Percentiles rank a stretch among this genome's conserved stretches.
Evolutionary conservation across 2,797 vertebrate species (phyloP).

Genomic region (Rhinophrynus dorsalis): DNA sequence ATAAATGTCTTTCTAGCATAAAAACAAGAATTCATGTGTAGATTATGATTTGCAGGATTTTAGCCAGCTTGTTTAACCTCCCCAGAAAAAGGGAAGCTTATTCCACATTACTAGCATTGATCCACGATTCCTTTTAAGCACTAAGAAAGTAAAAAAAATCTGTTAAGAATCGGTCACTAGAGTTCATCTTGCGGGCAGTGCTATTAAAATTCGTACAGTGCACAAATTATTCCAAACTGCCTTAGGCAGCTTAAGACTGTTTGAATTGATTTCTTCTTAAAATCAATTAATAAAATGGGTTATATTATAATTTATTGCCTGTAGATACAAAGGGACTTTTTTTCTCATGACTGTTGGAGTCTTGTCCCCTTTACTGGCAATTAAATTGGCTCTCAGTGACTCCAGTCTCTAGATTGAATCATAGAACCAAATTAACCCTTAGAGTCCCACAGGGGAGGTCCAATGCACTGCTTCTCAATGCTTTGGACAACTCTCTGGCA

Average conservation of each 20-base stretch:
- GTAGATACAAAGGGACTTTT: constrained; percentile 28
- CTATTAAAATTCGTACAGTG: constrained; percentile 47
- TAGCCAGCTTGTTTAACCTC: background rate
- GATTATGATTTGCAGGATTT: background rate
- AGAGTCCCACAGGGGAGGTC: too few species aligned
- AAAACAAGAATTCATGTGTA: too few species aligned
- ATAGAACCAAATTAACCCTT: constrained; percentile 4
- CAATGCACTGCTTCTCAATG: too few species aligned
- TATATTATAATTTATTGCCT: constrained; percentile 43
- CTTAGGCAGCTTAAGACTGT: constrained; percentile 27
- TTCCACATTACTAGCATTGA: constrained; percentile 38
- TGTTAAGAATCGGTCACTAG: constrained; percentile 46
- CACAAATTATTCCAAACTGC: constrained; percentile 46
- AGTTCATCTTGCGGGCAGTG: constrained; percentile 40
- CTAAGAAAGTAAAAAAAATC: constrained; percentile 30
- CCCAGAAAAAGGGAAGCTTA: constrained; percentile 8
- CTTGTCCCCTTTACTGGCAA: constrained; percentile 16
- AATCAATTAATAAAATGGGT: constrained; percentile 50
- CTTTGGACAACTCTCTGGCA: too few species aligned
- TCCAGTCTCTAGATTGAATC: background rate
- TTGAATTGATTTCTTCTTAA: constrained; percentile 49
- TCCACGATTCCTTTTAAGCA: constrained; percentile 39
- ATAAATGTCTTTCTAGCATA: too few species aligned
- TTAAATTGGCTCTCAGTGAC: constrained; percentile 19
- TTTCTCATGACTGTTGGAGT: constrained; percentile 21